These are phyloP conservation scores for Botia almorhae DNA, from an alignment of 2,797 vertebrate species.

Conservation along the genomic window DNA sequence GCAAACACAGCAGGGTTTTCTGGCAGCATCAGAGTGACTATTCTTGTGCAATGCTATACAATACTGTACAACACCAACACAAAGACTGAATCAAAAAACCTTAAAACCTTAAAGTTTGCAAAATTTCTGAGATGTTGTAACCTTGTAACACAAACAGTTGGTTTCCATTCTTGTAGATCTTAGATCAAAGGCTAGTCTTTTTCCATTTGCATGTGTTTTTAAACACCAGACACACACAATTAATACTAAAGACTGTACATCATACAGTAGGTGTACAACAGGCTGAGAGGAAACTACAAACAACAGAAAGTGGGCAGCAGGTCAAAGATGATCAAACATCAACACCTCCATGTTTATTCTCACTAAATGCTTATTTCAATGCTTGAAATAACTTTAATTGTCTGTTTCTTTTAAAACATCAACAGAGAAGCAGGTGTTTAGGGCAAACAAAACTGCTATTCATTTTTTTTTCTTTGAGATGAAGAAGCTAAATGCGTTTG, in stretches of 20 bases:
- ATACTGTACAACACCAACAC: background rate
- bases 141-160: no score
- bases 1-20: no score
- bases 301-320: slow-evolving; percentile 16
- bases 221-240: no score
- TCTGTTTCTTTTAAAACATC: background rate
- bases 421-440: background rate
- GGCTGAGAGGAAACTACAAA: background rate
- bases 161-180: no score
- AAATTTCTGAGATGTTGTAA: no score
- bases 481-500: background rate
- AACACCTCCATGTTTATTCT: background rate
- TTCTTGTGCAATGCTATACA: background rate
- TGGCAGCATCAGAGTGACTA: background rate
- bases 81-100: no score
- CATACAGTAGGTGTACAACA: background rate
- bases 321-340: background rate
- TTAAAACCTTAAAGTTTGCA: no score
- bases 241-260: background rate
- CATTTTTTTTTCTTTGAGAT: background rate
- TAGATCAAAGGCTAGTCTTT: no score
- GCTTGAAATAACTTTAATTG: background rate
- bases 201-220: no score
- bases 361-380: no score
- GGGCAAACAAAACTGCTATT: background rate